Conservation (phyloP, 2,797 vertebrate genomes). For the Karalla daura region DNA sequence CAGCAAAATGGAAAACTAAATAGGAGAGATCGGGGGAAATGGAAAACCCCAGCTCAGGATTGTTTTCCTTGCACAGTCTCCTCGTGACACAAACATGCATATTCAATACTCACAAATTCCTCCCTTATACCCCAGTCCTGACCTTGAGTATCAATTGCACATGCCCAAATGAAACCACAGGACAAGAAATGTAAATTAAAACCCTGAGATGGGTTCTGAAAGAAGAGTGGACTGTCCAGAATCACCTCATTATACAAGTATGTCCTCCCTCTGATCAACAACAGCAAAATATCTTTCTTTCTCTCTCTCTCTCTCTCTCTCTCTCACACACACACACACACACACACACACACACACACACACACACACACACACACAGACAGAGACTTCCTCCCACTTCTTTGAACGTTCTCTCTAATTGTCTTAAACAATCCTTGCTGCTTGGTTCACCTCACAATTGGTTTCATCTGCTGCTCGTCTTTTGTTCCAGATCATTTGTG, state of each 20-base stretch:
- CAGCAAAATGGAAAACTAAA: not conserved
- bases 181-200: slow-evolving; percentile 5
- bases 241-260: slow-evolving; percentile 47
- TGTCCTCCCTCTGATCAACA: slow-evolving; percentile 28
- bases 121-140: not conserved
- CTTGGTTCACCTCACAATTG: not conserved
- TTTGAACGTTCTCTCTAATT: not conserved
- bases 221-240: slow-evolving; percentile 15
- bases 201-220: too few species aligned
- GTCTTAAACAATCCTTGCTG: not conserved
- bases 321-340: too few species aligned
- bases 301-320: too few species aligned
- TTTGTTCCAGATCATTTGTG: slow-evolving; percentile 4
- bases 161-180: not conserved
- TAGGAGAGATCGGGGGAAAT: not conserved
- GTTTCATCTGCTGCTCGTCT: not conserved
- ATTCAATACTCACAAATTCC: not conserved
- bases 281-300: too few species aligned
- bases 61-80: not conserved
- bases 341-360: too few species aligned
- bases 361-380: slow-evolving; percentile 6
- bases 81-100: not conserved
- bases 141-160: not conserved
- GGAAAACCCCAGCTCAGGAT: not conserved
- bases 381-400: not conserved